Percentiles rank a stretch among this genome's conserved stretches.
These are phyloP conservation scores for Pyrgus malvae DNA, from an alignment of 2,888 invertebrate species.

Conservation along the genomic window DNA sequence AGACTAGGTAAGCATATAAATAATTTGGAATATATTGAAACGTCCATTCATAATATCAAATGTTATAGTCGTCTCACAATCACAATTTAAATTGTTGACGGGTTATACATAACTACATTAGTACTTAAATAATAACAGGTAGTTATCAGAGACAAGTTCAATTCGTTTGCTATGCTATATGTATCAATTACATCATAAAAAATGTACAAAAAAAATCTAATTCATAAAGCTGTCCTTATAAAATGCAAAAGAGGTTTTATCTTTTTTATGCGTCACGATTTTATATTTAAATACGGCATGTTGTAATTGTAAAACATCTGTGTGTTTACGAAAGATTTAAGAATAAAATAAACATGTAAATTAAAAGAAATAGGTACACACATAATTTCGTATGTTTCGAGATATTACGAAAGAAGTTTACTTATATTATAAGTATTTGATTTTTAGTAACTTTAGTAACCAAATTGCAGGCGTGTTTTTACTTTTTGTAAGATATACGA, in stretches of 20 bases:
- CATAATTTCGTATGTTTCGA: no score
- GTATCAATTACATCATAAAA: slow-evolving; percentile 1
- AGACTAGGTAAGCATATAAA: background rate
- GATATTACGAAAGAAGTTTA: no score
- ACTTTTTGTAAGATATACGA: no score
- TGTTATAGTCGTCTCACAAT: background rate
- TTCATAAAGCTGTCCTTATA: background rate
- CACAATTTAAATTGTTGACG: background rate
- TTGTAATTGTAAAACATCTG: no score
- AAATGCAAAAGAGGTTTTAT: background rate
- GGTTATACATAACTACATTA: no score
- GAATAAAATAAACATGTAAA: background rate
- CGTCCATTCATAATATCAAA: background rate
- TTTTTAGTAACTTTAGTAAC: no score
- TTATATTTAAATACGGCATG: slow-evolving; percentile 2
- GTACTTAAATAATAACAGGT: no score
- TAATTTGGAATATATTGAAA: background rate
- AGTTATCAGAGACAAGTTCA: background rate
- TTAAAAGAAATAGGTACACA: no score
- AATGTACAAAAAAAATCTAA: background rate
- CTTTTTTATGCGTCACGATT: background rate
- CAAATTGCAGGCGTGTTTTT: no score
- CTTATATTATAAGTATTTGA: no score
- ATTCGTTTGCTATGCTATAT: no score
- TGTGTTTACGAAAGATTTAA: background rate